Conservation (phyloP, 2,797 vertebrate genomes). For the Oreortyx pictus region DNA sequence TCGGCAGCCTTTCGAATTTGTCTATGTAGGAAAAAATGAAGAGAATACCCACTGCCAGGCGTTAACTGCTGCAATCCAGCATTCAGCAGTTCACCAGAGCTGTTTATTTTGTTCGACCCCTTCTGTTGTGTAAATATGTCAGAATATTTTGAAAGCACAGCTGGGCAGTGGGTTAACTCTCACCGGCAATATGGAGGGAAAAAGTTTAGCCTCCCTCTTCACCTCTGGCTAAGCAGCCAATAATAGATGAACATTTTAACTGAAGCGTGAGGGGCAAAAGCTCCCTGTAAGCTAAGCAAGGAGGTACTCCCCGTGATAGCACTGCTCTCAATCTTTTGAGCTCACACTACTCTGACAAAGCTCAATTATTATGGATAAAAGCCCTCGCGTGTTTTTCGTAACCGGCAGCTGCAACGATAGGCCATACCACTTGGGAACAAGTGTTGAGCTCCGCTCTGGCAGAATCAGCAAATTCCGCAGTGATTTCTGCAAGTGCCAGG, state of each 20-base stretch:
- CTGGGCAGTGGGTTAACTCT: conserved; percentile 1
- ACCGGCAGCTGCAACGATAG: conserved; percentile 47
- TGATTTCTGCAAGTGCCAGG: conserved; percentile 47
- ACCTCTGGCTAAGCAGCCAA: background rate
- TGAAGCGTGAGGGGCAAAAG: background rate
- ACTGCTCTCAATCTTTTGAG: background rate
- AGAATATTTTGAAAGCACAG: conserved; percentile 36
- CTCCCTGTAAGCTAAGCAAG: background rate
- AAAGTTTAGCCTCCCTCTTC: background rate
- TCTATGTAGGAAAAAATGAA: background rate
- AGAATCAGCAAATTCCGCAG: conserved; percentile 64
- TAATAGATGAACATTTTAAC: conserved; percentile 14
- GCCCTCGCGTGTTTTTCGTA: conserved; percentile 1
- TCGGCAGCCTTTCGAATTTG: background rate
- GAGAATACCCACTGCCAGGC: conserved; percentile 2
- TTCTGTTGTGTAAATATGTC: conserved; percentile 57
- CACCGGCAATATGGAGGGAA: background rate
- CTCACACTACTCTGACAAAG: conserved; percentile 8
- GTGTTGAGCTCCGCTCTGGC: conserved; percentile 37
- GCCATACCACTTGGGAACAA: conserved; percentile 23
- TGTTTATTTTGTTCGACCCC: conserved; percentile 17
- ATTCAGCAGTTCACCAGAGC: background rate
- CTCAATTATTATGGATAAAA: conserved; percentile 16
- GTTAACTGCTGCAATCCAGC: background rate
- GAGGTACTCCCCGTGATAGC: background rate